Evolutionary conservation across 2,797 vertebrate genomes (phyloP).

Genomic region (Muraenolepis orangiensis): DNA sequence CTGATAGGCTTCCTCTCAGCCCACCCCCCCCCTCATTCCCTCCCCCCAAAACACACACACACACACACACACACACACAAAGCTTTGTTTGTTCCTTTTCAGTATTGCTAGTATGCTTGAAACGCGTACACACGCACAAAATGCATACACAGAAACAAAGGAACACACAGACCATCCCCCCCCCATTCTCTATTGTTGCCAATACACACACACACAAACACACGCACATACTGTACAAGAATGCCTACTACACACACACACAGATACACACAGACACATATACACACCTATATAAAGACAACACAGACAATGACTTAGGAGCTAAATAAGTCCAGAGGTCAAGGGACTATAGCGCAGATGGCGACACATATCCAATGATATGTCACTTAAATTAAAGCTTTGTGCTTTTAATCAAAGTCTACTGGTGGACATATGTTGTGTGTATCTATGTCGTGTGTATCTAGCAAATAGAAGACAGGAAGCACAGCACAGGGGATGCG

Average conservation of each 20-base stretch:
- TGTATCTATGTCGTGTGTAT: neutral
- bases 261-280: neutral
- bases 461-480: neutral
- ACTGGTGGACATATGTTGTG: neutral
- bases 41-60: conserved; percentile 15
- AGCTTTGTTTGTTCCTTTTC: neutral
- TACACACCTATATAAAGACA: neutral
- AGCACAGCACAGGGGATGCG: no score
- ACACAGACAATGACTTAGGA: neutral
- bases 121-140: neutral
- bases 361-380: neutral
- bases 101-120: neutral
- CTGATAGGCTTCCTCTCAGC: conserved; percentile 64
- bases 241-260: neutral
- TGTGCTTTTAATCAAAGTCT: neutral
- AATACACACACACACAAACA: no score
- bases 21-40: neutral
- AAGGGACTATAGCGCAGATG: neutral
- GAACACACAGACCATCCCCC: no score
- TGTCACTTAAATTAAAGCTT: neutral
- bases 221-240: no score
- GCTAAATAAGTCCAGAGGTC: neutral
- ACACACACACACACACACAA: conserved; percentile 6
- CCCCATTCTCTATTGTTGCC: no score
- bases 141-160: neutral